phyloP scores from a whole-genome alignment of 53 echinoderm and acorn worm species.

The Zoroaster sp. region DNA sequence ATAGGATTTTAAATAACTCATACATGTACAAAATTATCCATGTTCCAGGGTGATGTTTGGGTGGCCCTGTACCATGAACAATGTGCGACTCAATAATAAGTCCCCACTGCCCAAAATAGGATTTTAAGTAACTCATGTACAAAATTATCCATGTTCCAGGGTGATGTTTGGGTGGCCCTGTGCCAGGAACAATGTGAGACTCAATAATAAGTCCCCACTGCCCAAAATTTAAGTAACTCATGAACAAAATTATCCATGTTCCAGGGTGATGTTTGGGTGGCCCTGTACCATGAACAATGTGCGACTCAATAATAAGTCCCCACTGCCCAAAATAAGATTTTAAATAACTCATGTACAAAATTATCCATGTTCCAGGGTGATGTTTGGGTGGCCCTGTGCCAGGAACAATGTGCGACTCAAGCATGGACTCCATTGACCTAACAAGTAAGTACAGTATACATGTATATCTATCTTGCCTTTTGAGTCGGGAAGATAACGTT shows the following conservation, averaged over 20 bases:
- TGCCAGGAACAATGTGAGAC: constrained; percentile 54
- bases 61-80: not conserved
- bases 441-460: constrained; percentile 49
- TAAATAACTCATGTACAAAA: no score
- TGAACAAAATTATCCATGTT: not conserved
- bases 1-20: not conserved
- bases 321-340: no score
- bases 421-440: constrained; percentile 52
- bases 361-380: constrained; percentile 3
- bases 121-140: no score
- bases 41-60: not conserved
- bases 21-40: not conserved
- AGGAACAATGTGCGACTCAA: constrained; percentile 59
- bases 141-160: not conserved
- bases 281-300: constrained; percentile 20
- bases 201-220: no score
- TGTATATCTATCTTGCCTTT: no score
- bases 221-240: not conserved
- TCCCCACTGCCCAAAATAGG: no score
- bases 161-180: constrained; percentile 26
- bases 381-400: constrained; percentile 27
- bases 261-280: constrained; percentile 3
- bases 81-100: constrained; percentile 40
- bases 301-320: constrained; percentile 31
- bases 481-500: no score